phyloP scores from a whole-genome alignment of 2,113 vertebrate genomes.

The Genyomyrus donnyi region DNA sequence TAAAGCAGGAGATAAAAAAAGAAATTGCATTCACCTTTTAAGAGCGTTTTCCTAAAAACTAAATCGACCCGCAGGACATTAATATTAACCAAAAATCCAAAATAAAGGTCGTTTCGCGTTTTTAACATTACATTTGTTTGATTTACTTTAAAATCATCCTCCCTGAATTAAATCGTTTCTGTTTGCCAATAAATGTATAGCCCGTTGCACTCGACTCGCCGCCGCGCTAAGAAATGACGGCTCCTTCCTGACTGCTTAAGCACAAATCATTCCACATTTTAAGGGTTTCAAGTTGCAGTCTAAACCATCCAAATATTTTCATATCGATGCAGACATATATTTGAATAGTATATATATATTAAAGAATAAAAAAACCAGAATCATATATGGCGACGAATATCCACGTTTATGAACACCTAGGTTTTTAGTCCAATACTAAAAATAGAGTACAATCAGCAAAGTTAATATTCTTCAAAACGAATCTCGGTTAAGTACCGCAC shows the following conservation, averaged over 20 bases:
- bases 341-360: not conserved
- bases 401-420: not conserved
- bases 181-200: not conserved
- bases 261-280: conserved; percentile 25
- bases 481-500: not conserved
- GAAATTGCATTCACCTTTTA: not conserved
- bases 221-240: not conserved
- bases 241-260: conserved; percentile 10
- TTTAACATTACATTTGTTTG: not conserved
- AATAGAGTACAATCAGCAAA: not conserved
- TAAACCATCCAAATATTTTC: conserved; percentile 27
- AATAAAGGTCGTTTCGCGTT: not conserved
- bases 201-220: not conserved
- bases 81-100: not conserved
- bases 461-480: not conserved
- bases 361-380: not conserved
- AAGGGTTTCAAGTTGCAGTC: conserved; percentile 31
- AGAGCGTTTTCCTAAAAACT: not conserved
- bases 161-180: not conserved
- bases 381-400: not conserved
- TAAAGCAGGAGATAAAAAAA: not conserved
- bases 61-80: not conserved
- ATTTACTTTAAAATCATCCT: not conserved
- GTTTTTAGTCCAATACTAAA: not conserved
- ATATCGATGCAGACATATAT: not conserved